phyloP scores from a whole-genome alignment of 2,888 invertebrate species.

The Drosophila prolongata region DNA sequence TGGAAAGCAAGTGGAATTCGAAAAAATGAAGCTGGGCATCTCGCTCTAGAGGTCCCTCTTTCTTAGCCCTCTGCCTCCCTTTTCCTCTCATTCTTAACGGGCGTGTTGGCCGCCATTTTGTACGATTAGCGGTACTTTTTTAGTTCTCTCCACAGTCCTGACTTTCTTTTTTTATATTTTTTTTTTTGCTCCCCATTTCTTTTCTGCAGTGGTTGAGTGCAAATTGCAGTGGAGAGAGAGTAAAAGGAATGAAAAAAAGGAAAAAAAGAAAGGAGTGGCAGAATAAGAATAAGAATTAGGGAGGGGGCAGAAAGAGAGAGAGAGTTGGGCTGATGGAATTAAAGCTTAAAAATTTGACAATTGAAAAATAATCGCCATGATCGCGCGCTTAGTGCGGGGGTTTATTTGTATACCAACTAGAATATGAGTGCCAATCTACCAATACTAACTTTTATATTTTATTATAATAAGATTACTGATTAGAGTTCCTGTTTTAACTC shows the following conservation, averaged over 20 bases:
- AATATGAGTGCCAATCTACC: not conserved
- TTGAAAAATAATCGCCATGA: conserved; percentile 38
- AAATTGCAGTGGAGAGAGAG: conserved; percentile 12
- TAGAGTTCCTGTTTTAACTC: too few relatives aligned
- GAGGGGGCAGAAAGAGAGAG: not conserved
- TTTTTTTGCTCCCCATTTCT: conserved; percentile 20
- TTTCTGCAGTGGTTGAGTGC: conserved; percentile 46
- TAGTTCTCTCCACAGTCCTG: conserved; percentile 14
- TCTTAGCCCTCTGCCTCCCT: conserved; percentile 14
- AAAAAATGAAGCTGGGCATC: conserved; percentile 60
- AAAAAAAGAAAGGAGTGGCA: not conserved
- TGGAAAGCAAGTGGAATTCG: conserved; percentile 11
- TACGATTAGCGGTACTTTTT: conserved; percentile 67
- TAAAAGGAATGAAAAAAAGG: not conserved
- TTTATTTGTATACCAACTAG: not conserved
- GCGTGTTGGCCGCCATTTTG: conserved; percentile 72
- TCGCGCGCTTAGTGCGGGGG: conserved; percentile 20
- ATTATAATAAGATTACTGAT: not conserved
- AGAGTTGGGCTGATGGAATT: conserved; percentile 22
- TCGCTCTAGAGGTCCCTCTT: conserved; percentile 25
- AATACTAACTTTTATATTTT: not conserved
- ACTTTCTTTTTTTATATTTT: conserved; percentile 12
- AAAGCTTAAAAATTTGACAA: conserved; percentile 45
- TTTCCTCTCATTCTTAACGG: conserved; percentile 11
- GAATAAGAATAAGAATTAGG: too few relatives aligned